A percentile compares a stretch with the other conserved stretches of the same genome.
These are phyloP conservation scores for Oeneis ivallda DNA, from an alignment of 2,888 invertebrate species.

Conservation along the genomic window DNA sequence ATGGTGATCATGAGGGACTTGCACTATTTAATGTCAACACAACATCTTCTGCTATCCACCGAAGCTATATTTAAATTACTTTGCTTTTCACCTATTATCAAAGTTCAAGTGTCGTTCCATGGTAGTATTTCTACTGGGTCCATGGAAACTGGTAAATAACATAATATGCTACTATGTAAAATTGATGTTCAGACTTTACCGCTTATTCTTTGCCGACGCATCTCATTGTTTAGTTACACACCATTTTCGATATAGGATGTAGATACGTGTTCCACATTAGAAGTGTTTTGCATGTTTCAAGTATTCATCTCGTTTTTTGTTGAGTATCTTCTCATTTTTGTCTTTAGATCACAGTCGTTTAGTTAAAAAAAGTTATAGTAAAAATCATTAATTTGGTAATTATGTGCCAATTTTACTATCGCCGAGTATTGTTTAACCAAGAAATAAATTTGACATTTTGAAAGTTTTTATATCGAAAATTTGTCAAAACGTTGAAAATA, in stretches of 20 bases:
- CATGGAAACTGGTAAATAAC: slow-evolving; percentile 51
- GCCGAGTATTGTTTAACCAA: too few species aligned
- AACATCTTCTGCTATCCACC: slow-evolving; percentile 46
- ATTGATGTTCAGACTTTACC: slow-evolving; percentile 65
- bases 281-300: slow-evolving; percentile 42
- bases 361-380: neutral
- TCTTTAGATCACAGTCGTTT: slow-evolving; percentile 1
- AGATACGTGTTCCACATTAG: slow-evolving; percentile 46
- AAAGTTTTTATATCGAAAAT: too few species aligned
- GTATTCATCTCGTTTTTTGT: slow-evolving; percentile 20
- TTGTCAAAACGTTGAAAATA: too few species aligned
- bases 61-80: slow-evolving; percentile 51
- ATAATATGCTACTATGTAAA: slow-evolving; percentile 57
- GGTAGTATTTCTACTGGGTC: slow-evolving; percentile 24
- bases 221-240: slow-evolving; percentile 63
- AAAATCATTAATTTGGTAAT: too few species aligned
- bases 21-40: slow-evolving; percentile 49
- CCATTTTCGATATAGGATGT: slow-evolving; percentile 68
- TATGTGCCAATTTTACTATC: too few species aligned
- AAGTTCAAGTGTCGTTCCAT: slow-evolving; percentile 39
- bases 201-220: slow-evolving; percentile 57
- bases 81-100: slow-evolving; percentile 47
- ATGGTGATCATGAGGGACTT: slow-evolving; percentile 59
- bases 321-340: slow-evolving; percentile 32
- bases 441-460: too few species aligned